Base-by-base conservation (phyloP, 2,113 vertebrate genomes). In the Lates calcarifer region DNA sequence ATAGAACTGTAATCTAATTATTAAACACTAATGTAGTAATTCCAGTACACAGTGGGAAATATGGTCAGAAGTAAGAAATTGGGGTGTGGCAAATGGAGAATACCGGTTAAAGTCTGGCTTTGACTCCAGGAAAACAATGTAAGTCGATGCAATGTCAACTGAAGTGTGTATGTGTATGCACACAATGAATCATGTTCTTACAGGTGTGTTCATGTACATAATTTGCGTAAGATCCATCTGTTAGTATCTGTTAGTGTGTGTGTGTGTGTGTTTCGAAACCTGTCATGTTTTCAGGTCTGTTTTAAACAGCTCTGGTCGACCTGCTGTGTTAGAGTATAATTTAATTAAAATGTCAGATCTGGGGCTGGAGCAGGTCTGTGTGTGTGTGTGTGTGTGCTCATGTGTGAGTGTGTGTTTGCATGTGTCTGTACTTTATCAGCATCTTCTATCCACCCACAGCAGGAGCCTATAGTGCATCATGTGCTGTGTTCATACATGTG, bases 291-390 rank as follows among this genome's bases (percentile, higher is more conserved):
- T 74, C 72, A 87, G 81, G 55, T 89, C 75, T 70, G 87, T 78
- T 91, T 91, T 87, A 83, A 91, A 79, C 13, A 43, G 70, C 76
- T 86, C 86, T 75, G 71, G 63, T 67, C 81, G 24, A 63, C 76
- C 88, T 88, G 70, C 89, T 85, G 87, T 60, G 71, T 84, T 86
- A 61, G 39, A 31, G 79, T 90, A 71, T 91, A 91, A 92, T 93
- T 90, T 87, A 80, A 92, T 94, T 91, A 90, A 89, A 91, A 81
- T 76, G 76, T 41, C 75, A 72, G 81, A 61, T 77, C 80, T 77
- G 58, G 13, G 68, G 31, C 47, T 14, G 26, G 17, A 9, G 37
- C 51, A 29, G 29, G 22, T 58, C 5, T 80, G 61, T 64, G 53
- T 88, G 82, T 58, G 60, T 41, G 61, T 64, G 18, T 22, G 26